Conservation (phyloP, 2,888 invertebrate species). For the Nephrotoma guestfalica region DNA sequence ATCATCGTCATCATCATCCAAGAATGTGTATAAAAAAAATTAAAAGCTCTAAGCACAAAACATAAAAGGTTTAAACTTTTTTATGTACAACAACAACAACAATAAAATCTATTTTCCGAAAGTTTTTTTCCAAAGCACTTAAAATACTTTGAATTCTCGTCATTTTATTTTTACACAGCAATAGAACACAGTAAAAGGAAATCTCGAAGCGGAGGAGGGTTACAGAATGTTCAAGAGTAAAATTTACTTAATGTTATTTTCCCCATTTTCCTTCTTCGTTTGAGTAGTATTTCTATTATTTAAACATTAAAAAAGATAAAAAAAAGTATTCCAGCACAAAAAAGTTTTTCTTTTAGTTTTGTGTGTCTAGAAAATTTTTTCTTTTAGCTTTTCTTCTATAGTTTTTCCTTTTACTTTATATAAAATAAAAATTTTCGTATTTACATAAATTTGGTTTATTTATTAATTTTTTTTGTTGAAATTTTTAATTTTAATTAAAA, state of each 20-base stretch:
- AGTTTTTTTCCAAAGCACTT: not conserved
- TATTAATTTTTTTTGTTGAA: not conserved
- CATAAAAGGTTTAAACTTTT: not conserved
- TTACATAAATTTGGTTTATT: not conserved
- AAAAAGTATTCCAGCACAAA: not conserved
- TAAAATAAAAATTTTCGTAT: not conserved
- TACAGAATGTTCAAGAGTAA: not conserved
- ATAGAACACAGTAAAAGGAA: not conserved
- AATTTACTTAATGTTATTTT: not conserved
- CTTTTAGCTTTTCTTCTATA: not conserved
- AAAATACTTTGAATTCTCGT: not conserved
- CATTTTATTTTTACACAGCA: not conserved
- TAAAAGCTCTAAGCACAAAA: not conserved
- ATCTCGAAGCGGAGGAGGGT: not conserved
- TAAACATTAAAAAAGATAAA: not conserved
- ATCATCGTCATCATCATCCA: not conserved
- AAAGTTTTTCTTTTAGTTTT: not conserved
- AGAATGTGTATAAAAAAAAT: not conserved
- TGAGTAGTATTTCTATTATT: not conserved
- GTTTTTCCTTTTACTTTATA: not conserved
- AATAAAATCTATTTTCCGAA: not conserved
- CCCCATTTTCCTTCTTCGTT: not conserved
- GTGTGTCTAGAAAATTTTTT: not conserved
- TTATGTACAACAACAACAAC: not conserved
- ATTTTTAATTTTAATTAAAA: not conserved